Evolutionary conservation across 2,888 invertebrate genomes (phyloP), one percentile per base, ranked within the genome.

Genomic region (Cheilosia pagana): DNA sequence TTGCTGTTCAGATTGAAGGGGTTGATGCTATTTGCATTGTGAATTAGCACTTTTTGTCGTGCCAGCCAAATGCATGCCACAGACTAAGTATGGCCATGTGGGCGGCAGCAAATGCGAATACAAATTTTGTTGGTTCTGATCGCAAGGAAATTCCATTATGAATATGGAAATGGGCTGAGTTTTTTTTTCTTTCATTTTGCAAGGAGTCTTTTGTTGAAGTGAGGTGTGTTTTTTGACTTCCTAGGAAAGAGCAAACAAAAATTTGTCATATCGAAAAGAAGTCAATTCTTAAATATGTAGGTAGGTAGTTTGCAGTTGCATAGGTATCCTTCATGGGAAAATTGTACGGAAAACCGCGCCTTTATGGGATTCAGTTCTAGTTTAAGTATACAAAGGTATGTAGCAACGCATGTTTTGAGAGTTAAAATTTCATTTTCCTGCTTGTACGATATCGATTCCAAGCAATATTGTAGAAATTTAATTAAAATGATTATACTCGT

Each of bases 1-100:
- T 43, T 3, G 19, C 25, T 39, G 7, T 45, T 48, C 23, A 23
- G 23, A n/a, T 57, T 39, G 21, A 70, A 25, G 21, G 45, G 57
- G 45, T 35, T 31, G 43, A 57, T 68, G 45, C 23, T 70, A 52
- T 70, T 59, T 70, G 57, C 57, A 59, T 70, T 7, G 19, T 25
- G 35, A 70, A 70, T 70, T 35, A 57, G 43, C 68, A 68, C 55
- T 31, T 55, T 53, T 55, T 55, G 31, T 28, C 19, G 39, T 4
- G 41, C 16, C 41, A 52, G 35, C 10, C 16, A 52, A 25, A 23
- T 65, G 35, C 21, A 52, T 25, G 14, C 62, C 3, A 3, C 12
- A 12, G 35, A 35, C 35, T 16, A 21, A 25, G 41, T 12, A 53
- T 12, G 7, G 25, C 43, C 21, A 43, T 43, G 41, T 43, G 16